Base-by-base conservation (phyloP, 2,888 invertebrate genomes). In the Rhagium mordax region DNA sequence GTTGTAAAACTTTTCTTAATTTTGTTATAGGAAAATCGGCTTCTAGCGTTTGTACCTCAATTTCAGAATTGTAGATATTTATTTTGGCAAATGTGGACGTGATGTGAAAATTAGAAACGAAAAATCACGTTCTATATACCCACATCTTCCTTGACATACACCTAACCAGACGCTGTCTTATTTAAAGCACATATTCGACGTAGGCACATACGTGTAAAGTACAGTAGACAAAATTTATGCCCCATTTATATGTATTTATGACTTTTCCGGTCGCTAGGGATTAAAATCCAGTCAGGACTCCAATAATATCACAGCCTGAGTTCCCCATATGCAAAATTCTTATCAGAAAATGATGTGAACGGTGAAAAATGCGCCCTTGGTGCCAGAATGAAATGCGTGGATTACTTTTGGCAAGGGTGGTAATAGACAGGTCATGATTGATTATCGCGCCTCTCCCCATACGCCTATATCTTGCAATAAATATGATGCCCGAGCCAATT, bases 391-490 rank as follows among this genome's bases (percentile, higher is more conserved):
- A 83, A 84, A 84, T 80, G 79, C 81, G 79, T 81, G 83, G 84
- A 84, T 84, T 84, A 82, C 82, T 81, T 78, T 78, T 75, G 79
- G 79, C 77, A 71, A 76, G 80, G 79, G 81, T 78, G 80, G 82
- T 78, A 82, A 83, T 84, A 84, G 85, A 85, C 85, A 83, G 82
- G 78, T 71, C 79, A 79, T 84, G 84, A 85, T 84, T 82, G 85
- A 85, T 85, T 76, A 74, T 72, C 41, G 66, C 53, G 29, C 69
- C 61, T 57, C 74, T 68, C 72, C 75, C 71, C 41, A 33, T 33
- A 55, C 27, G 49, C 64, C 51, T 64, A 55, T 65, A 65, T 53
- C 53, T 65, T 10, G 65, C 65, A 65, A 65, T 65, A 65, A 65
- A 65, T 65, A 29, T 33, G 65, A 65, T 33, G 65, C 65, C 33